Evolutionary conservation across 2,113 vertebrate genomes (phyloP), one percentile per base, ranked within the genome.

Genomic region (Sceloporus undulatus): DNA sequence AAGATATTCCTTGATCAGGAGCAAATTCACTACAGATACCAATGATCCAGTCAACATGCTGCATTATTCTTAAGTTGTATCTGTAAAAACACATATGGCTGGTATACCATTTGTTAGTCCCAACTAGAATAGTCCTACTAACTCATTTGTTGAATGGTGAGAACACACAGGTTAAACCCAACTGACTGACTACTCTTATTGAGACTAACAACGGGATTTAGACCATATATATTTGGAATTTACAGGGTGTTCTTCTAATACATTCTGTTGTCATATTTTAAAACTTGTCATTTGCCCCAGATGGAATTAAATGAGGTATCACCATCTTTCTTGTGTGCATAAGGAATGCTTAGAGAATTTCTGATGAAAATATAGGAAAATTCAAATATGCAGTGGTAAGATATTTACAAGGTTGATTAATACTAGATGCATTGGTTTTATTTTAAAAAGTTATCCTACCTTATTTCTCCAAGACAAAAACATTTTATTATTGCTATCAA

Each of bases 401-500:
- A 11, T 3, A 40, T 90, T 80, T 85, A 48, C 90, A 88, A 92
- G 34, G 85, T 54, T 91, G 84, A 85, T 89, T 34, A 1, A 34
- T 90, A 40, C 48, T 91, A 88, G 25, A 90, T 52, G 5, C 76
- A 90, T 74, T 89, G 79, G 88, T 25, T 54, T 38, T 16, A 38
- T 70, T 70, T 91, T 92, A 90, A 88, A 92, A 2, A 76, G 90
- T 92, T 91, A 79, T 92, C 93, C 90, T 84, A 94, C 91, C 95
- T 95, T 89, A 92, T 96, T 97, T 97, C 97, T 97, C 97, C 96
- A 96, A 97, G 95, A 97, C 95, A 95, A 93, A 95, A 94, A 93
- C 94, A 96, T 94, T 95, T 95, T 91, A 95, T 94, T 95, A 93
- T 87, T 94, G 94, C 94, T 94, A 96, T 96, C 95, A 96, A 95